Evolutionary conservation across 2,113 vertebrate species (phyloP).

Genomic region (Oncorhynchus nerka): DNA sequence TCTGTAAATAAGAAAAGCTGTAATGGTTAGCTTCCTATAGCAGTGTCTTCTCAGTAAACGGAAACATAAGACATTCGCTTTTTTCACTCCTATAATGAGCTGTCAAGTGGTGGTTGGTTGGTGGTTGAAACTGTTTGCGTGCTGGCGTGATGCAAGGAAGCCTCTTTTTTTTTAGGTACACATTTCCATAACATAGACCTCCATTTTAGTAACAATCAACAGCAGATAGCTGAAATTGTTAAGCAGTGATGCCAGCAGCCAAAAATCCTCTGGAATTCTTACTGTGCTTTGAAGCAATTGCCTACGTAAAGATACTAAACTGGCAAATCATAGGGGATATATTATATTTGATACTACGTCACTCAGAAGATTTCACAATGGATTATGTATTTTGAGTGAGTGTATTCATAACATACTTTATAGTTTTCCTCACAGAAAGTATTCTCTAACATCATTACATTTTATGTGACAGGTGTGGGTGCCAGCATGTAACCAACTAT

Average conservation of each 20-base stretch:
- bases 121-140: conserved; percentile 56
- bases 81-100: conserved; percentile 65
- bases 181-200: conserved; percentile 66
- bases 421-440: conserved; percentile 13
- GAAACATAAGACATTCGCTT: conserved; percentile 71
- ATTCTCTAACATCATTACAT: conserved; percentile 54
- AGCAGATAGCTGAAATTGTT: conserved; percentile 51
- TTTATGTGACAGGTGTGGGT: conserved; percentile 43
- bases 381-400: conserved; percentile 18
- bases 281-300: conserved; percentile 55
- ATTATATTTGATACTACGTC: neutral
- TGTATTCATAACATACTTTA: conserved; percentile 2
- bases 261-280: conserved; percentile 48
- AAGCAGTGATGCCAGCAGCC: conserved; percentile 53
- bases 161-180: conserved; percentile 50
- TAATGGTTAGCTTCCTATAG: conserved; percentile 69
- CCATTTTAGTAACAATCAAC: conserved; percentile 24
- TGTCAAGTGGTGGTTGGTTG: conserved; percentile 69
- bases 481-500: conserved; percentile 49
- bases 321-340: neutral
- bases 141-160: conserved; percentile 60
- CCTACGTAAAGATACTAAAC: conserved; percentile 21
- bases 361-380: neutral
- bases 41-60: conserved; percentile 69
- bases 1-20: conserved; percentile 21